A percentile compares a stretch with the other conserved stretches of the same genome.
Evolutionary conservation across 1,140 invertebrate species (phyloP).

Genomic region (Pseudoatta argentina): DNA sequence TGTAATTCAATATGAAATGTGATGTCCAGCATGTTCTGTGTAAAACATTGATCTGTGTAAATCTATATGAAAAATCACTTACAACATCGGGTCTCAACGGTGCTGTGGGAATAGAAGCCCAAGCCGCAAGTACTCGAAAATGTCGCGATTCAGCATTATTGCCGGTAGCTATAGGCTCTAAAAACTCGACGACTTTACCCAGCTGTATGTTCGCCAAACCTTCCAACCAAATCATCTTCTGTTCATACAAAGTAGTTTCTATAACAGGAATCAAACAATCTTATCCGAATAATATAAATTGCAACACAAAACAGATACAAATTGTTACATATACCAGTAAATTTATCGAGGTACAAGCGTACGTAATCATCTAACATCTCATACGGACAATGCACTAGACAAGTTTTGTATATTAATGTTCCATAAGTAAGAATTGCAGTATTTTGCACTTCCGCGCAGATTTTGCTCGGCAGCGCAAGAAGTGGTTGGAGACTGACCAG

Average conservation of each 20-base stretch:
- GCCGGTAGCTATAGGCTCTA: slow-evolving; percentile 87
- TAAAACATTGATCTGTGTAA: too few species aligned
- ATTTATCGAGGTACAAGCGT: slow-evolving; percentile 89
- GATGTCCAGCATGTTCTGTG: background rate
- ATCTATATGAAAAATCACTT: slow-evolving; percentile 55
- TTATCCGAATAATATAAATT: slow-evolving; percentile 20
- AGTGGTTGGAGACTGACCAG: slow-evolving; percentile 86
- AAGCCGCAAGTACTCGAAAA: slow-evolving; percentile 88
- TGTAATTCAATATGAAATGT: background rate
- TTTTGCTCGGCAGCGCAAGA: slow-evolving; percentile 84
- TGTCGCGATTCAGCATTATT: slow-evolving; percentile 85
- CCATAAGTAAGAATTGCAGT: slow-evolving; percentile 90
- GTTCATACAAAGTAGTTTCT: slow-evolving; percentile 89
- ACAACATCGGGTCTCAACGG: slow-evolving; percentile 87
- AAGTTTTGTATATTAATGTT: slow-evolving; percentile 90
- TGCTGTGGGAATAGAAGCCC: slow-evolving; percentile 88
- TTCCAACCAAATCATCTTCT: slow-evolving; percentile 91
- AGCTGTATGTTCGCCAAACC: slow-evolving; percentile 89
- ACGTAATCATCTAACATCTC: slow-evolving; percentile 91
- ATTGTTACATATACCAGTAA: slow-evolving; percentile 83
- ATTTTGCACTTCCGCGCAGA: slow-evolving; percentile 87
- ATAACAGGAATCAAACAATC: slow-evolving; percentile 53
- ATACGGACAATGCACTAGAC: slow-evolving; percentile 86
- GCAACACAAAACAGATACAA: background rate
- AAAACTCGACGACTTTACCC: slow-evolving; percentile 88